A percentile compares a stretch with the other conserved stretches of the same genome.
These are phyloP conservation scores for Campopleginae sp. DNA, from an alignment of 2,888 invertebrate species.

Conservation along the genomic window DNA sequence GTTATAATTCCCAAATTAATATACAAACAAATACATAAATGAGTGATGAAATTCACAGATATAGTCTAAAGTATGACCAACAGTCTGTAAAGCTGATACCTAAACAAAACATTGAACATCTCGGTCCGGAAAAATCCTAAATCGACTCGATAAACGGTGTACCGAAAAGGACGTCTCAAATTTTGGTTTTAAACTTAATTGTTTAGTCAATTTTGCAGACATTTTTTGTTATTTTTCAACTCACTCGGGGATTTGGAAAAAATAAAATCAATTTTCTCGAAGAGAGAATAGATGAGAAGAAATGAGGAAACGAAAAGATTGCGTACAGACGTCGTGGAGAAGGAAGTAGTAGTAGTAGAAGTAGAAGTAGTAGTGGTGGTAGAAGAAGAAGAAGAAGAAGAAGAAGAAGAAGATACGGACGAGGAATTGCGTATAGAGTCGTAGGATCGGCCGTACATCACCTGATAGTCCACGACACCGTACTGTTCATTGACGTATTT, in stretches of 20 bases:
- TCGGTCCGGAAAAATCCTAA: not conserved
- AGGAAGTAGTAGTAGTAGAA: conserved; percentile 38
- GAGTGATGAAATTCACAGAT: not conserved
- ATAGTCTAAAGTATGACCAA: not conserved
- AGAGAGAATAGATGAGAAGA: not conserved
- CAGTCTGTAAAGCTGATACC: not conserved
- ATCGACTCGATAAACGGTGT: not conserved
- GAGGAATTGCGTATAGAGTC: conserved; percentile 49
- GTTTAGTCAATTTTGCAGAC: too few species aligned
- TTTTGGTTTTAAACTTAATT: too few species aligned
- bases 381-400: conserved; percentile 37
- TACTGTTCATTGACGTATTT: conserved; percentile 79
- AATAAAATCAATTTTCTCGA: too few species aligned
- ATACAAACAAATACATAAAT: not conserved
- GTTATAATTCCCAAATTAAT: not conserved
- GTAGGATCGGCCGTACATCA: conserved; percentile 68
- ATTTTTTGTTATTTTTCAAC: too few species aligned
- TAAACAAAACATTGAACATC: not conserved
- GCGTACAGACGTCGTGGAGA: conserved; percentile 42
- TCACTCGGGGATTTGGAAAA: too few species aligned
- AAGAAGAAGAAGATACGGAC: conserved; percentile 49
- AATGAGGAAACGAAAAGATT: conserved; percentile 1
- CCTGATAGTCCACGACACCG: conserved; percentile 81
- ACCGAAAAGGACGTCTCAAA: not conserved
- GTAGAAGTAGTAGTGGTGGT: not conserved